Conservation (phyloP, 1,140 invertebrate genomes). For the Aphaenogaster floridana region DNA sequence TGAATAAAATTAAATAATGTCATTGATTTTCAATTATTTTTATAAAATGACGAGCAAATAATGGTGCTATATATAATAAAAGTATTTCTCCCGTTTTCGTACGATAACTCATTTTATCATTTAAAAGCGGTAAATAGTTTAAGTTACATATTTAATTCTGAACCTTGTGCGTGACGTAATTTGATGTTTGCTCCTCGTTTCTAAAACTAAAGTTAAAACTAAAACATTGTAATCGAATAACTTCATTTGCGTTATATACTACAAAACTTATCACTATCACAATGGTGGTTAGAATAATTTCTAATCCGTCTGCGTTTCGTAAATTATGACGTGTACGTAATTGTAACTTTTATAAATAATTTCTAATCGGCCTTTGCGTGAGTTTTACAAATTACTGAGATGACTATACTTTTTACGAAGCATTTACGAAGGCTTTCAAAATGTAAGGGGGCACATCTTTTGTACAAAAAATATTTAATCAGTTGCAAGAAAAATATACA, state of each 20-base stretch:
- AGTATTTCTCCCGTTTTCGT: background rate
- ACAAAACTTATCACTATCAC: slow-evolving; percentile 53
- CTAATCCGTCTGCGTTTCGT: slow-evolving; percentile 17
- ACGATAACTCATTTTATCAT: slow-evolving; percentile 28
- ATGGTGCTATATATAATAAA: background rate
- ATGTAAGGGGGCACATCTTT: background rate
- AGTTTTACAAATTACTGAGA: slow-evolving; percentile 4
- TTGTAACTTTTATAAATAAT: slow-evolving; percentile 2
- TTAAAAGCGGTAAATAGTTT: slow-evolving; percentile 32
- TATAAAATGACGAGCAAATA: background rate
- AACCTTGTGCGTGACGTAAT: slow-evolving; percentile 38
- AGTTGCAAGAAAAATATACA: background rate
- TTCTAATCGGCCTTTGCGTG: slow-evolving; percentile 38
- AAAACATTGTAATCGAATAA: slow-evolving; percentile 11
- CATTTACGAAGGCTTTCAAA: background rate
- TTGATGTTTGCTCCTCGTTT: slow-evolving; percentile 56
- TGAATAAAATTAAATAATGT: background rate
- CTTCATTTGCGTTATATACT: background rate
- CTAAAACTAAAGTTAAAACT: slow-evolving; percentile 46
- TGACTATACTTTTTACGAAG: background rate
- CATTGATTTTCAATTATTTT: slow-evolving; percentile 9
- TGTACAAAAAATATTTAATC: slow-evolving; percentile 22
- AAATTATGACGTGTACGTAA: background rate
- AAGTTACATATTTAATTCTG: slow-evolving; percentile 30
- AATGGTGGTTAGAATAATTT: slow-evolving; percentile 47